A percentile compares a stretch with the other conserved stretches of the same genome.
phyloP scores from a whole-genome alignment of 64 coral and sea anemone species.

The Hydrozoanthus tunicans region DNA sequence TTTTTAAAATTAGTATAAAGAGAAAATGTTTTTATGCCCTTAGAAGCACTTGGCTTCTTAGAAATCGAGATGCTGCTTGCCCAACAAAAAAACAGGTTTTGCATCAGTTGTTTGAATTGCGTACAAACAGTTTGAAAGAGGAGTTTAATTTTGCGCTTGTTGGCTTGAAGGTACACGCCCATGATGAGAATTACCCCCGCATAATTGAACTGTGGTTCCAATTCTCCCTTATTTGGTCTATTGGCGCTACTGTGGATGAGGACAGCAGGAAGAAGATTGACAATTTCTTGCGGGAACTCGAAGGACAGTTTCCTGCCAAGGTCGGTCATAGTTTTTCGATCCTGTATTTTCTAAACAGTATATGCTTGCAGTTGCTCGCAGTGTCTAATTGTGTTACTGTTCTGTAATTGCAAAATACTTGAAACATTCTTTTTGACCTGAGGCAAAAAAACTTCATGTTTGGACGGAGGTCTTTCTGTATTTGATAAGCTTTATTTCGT shows the following conservation, averaged over 20 bases:
- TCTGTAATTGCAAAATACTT: no score
- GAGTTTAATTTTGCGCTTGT: not conserved
- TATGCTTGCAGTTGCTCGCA: not conserved
- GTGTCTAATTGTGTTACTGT: no score
- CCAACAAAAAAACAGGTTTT: not conserved
- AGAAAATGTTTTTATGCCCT: no score
- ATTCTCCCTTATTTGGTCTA: constrained; percentile 97
- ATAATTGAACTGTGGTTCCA: constrained; percentile 98
- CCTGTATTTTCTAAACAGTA: no score
- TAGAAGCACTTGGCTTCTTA: no score
- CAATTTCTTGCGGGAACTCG: constrained; percentile 97
- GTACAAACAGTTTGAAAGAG: not conserved
- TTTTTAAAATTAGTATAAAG: no score
- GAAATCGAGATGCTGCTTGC: not conserved
- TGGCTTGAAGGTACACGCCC: constrained; percentile 68
- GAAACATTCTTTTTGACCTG: no score
- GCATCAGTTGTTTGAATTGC: not conserved
- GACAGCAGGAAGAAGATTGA: constrained; percentile 99
- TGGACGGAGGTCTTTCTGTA: no score
- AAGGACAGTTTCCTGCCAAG: constrained; percentile 97
- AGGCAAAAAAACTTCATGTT: no score
- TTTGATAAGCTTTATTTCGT: no score
- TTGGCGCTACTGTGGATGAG: constrained; percentile 96
- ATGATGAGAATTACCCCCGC: constrained; percentile 91
- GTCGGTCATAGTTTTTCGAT: constrained; percentile 14